These are phyloP conservation scores for Chondrosia reniformis DNA, from an alignment of 37 sponge, comb jelly and placozoan species.

Conservation along the genomic window DNA sequence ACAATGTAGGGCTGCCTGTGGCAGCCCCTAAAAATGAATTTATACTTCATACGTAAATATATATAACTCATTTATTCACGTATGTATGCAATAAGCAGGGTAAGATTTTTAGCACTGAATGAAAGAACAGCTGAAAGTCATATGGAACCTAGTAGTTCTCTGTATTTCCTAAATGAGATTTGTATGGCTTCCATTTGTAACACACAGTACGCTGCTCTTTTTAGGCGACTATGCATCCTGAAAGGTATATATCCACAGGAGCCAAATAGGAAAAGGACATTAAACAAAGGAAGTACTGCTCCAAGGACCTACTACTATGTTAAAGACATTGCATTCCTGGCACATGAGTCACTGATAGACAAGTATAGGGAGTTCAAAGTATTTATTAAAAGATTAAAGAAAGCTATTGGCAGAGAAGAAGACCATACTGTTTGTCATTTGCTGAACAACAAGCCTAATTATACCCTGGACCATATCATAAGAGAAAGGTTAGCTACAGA, in stretches of 20 bases:
- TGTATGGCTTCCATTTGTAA: too few species aligned
- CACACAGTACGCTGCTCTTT: neutral
- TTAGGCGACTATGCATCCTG: slow-evolving; percentile 92
- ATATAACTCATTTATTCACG: too few species aligned
- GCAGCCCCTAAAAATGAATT: too few species aligned
- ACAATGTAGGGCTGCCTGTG: too few species aligned
- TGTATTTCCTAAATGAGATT: too few species aligned
- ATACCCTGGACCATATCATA: slow-evolving; percentile 90
- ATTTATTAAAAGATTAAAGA: slow-evolving; percentile 81
- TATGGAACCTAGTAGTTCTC: neutral
- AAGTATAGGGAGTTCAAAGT: slow-evolving; percentile 89
- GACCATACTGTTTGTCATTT: slow-evolving; percentile 56
- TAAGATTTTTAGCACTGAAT: too few species aligned
- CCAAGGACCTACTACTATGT: slow-evolving; percentile 92
- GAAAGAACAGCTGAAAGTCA: neutral
- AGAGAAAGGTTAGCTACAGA: slow-evolving; percentile 83
- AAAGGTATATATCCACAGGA: slow-evolving; percentile 98
- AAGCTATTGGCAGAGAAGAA: slow-evolving; percentile 81
- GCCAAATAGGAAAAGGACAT: slow-evolving; percentile 84
- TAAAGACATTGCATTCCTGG: slow-evolving; percentile 93
- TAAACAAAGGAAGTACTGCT: slow-evolving; percentile 87
- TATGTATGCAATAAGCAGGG: too few species aligned
- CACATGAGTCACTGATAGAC: slow-evolving; percentile 93
- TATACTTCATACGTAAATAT: too few species aligned
- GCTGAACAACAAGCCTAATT: slow-evolving; percentile 80